Conservation (phyloP, 2,888 invertebrate genomes). For the Netelia melanura region DNA sequence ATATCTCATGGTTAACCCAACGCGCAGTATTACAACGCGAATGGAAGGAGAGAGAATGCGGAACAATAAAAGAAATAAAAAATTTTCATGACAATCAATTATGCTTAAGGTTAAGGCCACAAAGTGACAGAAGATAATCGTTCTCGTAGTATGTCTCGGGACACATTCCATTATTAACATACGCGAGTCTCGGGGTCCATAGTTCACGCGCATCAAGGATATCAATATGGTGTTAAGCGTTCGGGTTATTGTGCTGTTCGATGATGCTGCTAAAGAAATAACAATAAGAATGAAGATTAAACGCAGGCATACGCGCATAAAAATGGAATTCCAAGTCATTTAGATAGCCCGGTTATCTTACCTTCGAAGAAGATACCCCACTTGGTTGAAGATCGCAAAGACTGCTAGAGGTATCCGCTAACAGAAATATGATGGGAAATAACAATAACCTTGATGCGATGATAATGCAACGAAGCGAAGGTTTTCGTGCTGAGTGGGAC, state of each 20-base stretch:
- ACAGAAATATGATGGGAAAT: conserved; percentile 63
- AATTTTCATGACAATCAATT: conserved; percentile 54
- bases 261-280: conserved; percentile 8
- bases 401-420: conserved; percentile 48
- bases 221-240: conserved; percentile 22
- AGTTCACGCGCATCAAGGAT: conserved; percentile 32
- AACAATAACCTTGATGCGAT: conserved; percentile 61
- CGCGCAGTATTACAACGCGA: not conserved
- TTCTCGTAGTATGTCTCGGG: conserved; percentile 45
- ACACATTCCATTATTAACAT: conserved; percentile 65
- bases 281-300: conserved; percentile 20
- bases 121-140: conserved; percentile 61
- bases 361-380: not conserved
- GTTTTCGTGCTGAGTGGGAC: conserved; percentile 56
- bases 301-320: conserved; percentile 44
- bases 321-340: conserved; percentile 12
- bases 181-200: conserved; percentile 13
- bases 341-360: conserved; percentile 11
- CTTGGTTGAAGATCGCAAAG: not conserved
- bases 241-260: conserved; percentile 11
- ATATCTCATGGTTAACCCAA: not conserved
- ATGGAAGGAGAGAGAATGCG: conserved; percentile 6
- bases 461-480: conserved; percentile 36
- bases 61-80: conserved; percentile 33
- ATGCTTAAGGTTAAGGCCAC: conserved; percentile 52